Evolutionary conservation across 2,797 vertebrate genomes (phyloP).

Genomic region (Myioborus melanocephalus): DNA sequence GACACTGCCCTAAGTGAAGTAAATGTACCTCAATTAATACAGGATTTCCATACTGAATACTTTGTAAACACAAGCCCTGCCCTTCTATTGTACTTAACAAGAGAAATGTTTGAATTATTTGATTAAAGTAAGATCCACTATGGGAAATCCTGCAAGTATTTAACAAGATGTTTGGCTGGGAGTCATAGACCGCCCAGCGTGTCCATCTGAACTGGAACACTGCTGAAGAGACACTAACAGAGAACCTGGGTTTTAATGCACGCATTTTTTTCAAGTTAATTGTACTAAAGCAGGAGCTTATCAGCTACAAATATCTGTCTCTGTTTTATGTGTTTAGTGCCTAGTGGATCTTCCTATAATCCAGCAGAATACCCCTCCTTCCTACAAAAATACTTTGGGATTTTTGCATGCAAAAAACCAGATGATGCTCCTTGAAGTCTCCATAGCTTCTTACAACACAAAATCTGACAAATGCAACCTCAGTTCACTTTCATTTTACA

Average conservation of each 20-base stretch:
- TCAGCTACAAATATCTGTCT: neutral
- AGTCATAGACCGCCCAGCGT: neutral
- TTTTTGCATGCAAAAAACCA: neutral
- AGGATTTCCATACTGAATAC: conserved; percentile 58
- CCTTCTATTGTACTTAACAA: conserved; percentile 64
- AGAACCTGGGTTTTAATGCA: neutral
- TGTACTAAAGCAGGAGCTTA: neutral
- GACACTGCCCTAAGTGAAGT: conserved; percentile 13
- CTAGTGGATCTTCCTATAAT: neutral
- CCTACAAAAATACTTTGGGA: neutral
- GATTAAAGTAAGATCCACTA: conserved; percentile 62
- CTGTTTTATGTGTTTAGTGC: neutral
- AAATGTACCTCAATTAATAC: conserved; percentile 54
- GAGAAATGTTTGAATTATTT: conserved; percentile 62
- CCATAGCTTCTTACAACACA: neutral
- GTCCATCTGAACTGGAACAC: neutral
- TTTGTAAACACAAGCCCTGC: conserved; percentile 66
- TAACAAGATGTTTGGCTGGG: conserved; percentile 52
- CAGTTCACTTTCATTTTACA: neutral
- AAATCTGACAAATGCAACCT: neutral
- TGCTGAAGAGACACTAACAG: neutral
- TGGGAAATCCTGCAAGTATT: conserved; percentile 67
- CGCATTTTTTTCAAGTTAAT: neutral
- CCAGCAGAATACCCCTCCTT: neutral
- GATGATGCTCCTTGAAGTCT: neutral